Evolutionary conservation across 2,113 vertebrate species (phyloP).

Genomic region (Notiomystis cincta): DNA sequence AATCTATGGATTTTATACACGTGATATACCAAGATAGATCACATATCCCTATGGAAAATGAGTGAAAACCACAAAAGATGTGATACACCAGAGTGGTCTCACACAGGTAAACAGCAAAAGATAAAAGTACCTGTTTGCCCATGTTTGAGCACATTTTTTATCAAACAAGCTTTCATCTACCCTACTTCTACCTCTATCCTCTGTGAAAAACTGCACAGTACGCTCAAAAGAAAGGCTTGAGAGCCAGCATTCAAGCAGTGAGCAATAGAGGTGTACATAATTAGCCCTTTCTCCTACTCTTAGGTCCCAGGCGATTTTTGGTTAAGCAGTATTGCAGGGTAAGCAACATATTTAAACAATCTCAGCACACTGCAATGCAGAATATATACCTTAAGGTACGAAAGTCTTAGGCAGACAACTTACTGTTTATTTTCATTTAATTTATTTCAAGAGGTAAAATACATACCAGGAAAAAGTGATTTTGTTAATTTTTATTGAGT

Average conservation of each 20-base stretch:
- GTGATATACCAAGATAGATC: background rate
- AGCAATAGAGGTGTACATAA: background rate
- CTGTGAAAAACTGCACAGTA: background rate
- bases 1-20: background rate
- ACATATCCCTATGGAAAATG: background rate
- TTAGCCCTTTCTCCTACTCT: background rate
- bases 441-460: constrained; percentile 59
- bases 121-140: background rate
- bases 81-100: background rate
- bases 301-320: background rate
- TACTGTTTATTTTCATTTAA: constrained; percentile 20
- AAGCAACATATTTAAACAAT: background rate
- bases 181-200: background rate
- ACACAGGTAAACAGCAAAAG: background rate
- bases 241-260: background rate
- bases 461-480: background rate
- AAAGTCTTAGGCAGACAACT: constrained; percentile 13
- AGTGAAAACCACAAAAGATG: background rate
- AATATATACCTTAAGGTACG: background rate
- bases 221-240: background rate
- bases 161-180: background rate
- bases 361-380: background rate
- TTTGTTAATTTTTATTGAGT: constrained; percentile 56
- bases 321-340: background rate
- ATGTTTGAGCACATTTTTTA: background rate